Evolutionary conservation across 2,888 invertebrate genomes (phyloP), one percentile per base, ranked within the genome.

Genomic region (Heliconius cydno): DNA sequence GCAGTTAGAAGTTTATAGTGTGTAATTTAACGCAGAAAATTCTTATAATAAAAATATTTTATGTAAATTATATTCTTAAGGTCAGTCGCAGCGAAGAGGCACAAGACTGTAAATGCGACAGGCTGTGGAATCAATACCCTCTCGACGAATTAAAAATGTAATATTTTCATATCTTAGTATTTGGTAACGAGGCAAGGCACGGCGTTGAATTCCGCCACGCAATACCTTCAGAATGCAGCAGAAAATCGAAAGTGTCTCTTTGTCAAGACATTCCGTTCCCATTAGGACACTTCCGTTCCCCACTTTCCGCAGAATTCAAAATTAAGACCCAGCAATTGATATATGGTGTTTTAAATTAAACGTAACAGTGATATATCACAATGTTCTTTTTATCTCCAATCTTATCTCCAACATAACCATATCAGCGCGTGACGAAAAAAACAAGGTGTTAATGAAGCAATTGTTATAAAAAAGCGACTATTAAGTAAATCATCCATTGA

Each of bases 361-460:
- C 9, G 13, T 15, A 38, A 68, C 41, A 68, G 68, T 38, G 38
- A 68, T 68, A 25, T 68, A 68, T 68, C 41, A 68, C 68, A 15
- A 13, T 25, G 22, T 22, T 41, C 38, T 28, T n/a, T 34, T 25
- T 41, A 70, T 70, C 70, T 70, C 41, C 41, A n/a, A 70, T 70
- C 70, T 70, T 70, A 70, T 70, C 70, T 70, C 9, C 6, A 46
- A 46, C 70, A 41, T 28, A 46, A 70, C 46, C n/a, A 46, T 46
- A 46, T 46, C 41, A 15, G 46, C 46, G 70, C 46, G 70, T 70
- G 70, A 70, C 46, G 25, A 70, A 41, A 70, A n/a, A 52, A 73
- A 72, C 65, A 65, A 78, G 66, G 78, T 78, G 81, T 79, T 79
- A 82, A 79, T 81, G 77, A 79, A 81, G 78, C 70, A 57, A 79